phyloP scores from a whole-genome alignment of 2,888 invertebrate species.

The Thymelicus sylvestris region DNA sequence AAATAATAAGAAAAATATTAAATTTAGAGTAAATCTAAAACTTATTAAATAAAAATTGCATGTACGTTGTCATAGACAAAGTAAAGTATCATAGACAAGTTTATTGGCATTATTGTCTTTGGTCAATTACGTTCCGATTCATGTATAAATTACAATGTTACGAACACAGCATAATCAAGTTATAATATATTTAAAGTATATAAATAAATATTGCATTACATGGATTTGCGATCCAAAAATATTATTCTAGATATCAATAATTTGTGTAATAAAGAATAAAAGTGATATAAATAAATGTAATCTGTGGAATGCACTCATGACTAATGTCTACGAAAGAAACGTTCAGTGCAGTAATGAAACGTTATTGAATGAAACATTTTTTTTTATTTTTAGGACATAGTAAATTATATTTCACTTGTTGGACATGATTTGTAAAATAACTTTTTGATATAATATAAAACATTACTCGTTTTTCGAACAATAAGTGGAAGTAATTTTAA shows the following conservation, averaged over 20 bases:
- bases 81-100: conserved; percentile 13
- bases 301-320: conserved; percentile 37
- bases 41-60: not conserved
- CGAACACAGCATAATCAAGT: not conserved
- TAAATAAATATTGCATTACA: not conserved
- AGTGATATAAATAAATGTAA: conserved; percentile 21
- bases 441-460: conserved; percentile 65
- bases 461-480: conserved; percentile 57
- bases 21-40: not conserved
- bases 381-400: conserved; percentile 78
- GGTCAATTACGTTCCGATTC: conserved; percentile 57
- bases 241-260: not conserved
- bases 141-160: conserved; percentile 27
- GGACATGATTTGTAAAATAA: conserved; percentile 77
- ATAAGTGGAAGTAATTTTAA: conserved; percentile 70
- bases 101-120: conserved; percentile 62
- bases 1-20: not conserved
- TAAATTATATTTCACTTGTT: conserved; percentile 79
- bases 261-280: not conserved
- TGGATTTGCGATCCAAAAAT: not conserved
- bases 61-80: not conserved
- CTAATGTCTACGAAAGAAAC: conserved; percentile 42
- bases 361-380: conserved; percentile 79
- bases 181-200: conserved; percentile 9
- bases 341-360: conserved; percentile 65